phyloP scores from a whole-genome alignment of 2,797 vertebrate species.

The Siniperca scherzeri region DNA sequence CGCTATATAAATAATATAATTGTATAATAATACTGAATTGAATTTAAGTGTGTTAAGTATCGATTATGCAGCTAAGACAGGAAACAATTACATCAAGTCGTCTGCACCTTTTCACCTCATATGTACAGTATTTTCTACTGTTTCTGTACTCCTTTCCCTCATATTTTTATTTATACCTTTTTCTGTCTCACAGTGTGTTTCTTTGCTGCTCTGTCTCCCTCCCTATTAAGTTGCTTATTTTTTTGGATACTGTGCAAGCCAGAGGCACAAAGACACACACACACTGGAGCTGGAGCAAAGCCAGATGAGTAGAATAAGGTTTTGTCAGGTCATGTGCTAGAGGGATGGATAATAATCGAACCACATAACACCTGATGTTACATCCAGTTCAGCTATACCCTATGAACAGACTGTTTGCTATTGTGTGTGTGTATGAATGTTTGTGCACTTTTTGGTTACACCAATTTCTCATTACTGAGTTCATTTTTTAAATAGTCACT shows the following conservation, averaged over 20 bases:
- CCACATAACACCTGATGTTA: constrained; percentile 2
- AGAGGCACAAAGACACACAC: background rate
- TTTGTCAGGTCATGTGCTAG: constrained; percentile 12
- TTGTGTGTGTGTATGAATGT: background rate
- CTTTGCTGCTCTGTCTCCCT: background rate
- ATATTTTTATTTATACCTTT: background rate
- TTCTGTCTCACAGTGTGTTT: background rate
- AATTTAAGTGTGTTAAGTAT: background rate
- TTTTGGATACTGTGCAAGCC: constrained; percentile 19
- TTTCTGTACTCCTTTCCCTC: background rate
- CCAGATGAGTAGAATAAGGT: background rate
- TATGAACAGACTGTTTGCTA: background rate
- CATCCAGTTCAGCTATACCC: background rate
- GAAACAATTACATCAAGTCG: background rate
- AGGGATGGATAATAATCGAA: background rate
- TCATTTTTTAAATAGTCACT: background rate
- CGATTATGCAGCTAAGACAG: constrained; percentile 4
- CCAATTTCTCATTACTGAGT: background rate
- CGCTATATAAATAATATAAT: too few species aligned
- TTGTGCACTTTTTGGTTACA: background rate
- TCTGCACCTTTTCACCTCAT: background rate
- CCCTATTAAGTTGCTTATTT: background rate
- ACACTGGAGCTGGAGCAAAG: background rate
- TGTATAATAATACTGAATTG: too few species aligned
- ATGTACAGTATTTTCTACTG: background rate